Base-by-base conservation (phyloP, 2,797 vertebrate species). In the Gallinago nigripennis region DNA sequence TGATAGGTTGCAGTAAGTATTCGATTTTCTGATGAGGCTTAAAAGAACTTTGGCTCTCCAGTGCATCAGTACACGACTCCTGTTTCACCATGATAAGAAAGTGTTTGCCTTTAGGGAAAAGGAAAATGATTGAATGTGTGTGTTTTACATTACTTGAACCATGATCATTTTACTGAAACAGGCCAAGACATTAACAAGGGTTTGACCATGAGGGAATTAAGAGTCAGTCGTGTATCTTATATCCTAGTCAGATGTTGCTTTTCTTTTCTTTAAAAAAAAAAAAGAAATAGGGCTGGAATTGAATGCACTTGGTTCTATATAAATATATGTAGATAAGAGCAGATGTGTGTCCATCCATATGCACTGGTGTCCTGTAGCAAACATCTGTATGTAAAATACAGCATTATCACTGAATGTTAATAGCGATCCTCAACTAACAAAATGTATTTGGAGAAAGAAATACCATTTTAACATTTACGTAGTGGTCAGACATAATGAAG, bases 101-200 rank as follows among this genome's bases (percentile, higher is more conserved):
- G 94, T 88, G 33, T 96, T 96, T 96, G 97, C 97, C 97, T 97
- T 96, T 88, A 97, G 98, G 97, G 97, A 98, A 94, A 97, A 97
- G 90, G 94, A 88, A 97, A 97, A 95, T 95, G 95, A 98, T 97
- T 97, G 97, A 97, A 98, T 73, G 86, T 50, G 70, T 96, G 87
- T 97, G 92, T 97, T 98, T 98, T 97, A 97, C 96, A 97, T 98
- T 97, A 97, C 97, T 98, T 97, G 97, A 97, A 97, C 96, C 94
- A 97, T 92, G 97, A 97, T 97, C 96, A 93, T 97, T 97, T 97
- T 97, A 97, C 96, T 97, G 97, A 97, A 97, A 96, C 95, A 97
- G 97, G 96, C 96, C 96, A 97, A 97, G 96, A 97, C 95, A 97
- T 97, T 98, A 98, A 97, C 96, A 97, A 96, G 90, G 94, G 93